These are phyloP conservation scores for Microcebus ravelobensis DNA, from an alignment of 2,113 vertebrate genomes.

Conservation along the genomic window DNA sequence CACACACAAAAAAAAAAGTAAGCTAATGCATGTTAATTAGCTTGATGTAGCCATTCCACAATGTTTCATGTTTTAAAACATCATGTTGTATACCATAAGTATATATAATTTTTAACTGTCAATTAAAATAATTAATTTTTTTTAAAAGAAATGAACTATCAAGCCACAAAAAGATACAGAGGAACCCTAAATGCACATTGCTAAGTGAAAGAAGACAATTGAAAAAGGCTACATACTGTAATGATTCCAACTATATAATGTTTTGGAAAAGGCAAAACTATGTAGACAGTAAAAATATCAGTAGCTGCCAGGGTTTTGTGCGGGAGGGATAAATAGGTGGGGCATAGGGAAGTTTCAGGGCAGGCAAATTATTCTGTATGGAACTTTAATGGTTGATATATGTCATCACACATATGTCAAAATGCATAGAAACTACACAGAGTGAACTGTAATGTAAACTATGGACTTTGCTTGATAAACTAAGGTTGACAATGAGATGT, in stretches of 20 bases:
- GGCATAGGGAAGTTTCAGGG: background rate
- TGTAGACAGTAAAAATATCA: background rate
- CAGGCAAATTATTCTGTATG: background rate
- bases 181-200: background rate
- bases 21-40: background rate
- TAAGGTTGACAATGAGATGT: background rate
- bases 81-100: background rate
- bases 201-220: background rate
- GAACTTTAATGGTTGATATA: background rate
- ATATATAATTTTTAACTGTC: background rate
- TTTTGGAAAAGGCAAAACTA: background rate
- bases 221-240: background rate
- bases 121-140: background rate
- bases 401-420: background rate
- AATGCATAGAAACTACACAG: background rate
- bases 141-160: background rate
- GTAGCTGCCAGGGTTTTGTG: background rate
- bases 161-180: background rate
- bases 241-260: background rate
- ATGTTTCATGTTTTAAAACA: background rate
- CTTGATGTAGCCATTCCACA: background rate
- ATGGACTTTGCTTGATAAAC: background rate
- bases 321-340: background rate
- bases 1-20: too few relatives aligned
- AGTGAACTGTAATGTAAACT: background rate